These are phyloP conservation scores for Valencia hispanica DNA, from an alignment of 2,797 vertebrate species.

Conservation along the genomic window DNA sequence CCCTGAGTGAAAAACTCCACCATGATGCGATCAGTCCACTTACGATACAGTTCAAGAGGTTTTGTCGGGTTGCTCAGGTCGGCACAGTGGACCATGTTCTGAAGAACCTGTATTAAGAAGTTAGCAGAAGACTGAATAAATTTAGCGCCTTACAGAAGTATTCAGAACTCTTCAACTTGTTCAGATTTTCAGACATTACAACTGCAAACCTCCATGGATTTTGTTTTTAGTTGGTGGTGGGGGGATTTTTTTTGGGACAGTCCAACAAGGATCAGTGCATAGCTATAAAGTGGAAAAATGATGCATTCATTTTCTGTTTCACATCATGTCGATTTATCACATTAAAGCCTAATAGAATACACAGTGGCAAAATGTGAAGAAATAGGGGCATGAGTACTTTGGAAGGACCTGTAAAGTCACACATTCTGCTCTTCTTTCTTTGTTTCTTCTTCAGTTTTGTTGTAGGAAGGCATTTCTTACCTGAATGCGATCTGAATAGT, in stretches of 20 bases:
- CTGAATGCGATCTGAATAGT: constrained; percentile 94
- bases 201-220: not conserved
- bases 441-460: not conserved
- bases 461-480: constrained; percentile 62
- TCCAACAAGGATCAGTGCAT: not conserved
- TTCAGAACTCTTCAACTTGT: not conserved
- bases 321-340: not conserved
- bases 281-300: not conserved
- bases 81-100: constrained; percentile 94
- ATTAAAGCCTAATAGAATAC: not conserved
- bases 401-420: not conserved
- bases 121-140: not conserved
- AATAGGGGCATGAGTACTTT: not conserved
- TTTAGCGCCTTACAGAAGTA: not conserved
- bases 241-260: not conserved
- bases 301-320: not conserved
- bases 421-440: not conserved
- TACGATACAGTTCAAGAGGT: constrained; percentile 88
- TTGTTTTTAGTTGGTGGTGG: too few species aligned
- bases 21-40: constrained; percentile 94
- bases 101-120: constrained; percentile 83
- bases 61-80: constrained; percentile 96
- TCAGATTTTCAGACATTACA: constrained; percentile 1
- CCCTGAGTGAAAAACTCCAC: constrained; percentile 93
- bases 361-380: not conserved